phyloP scores from a whole-genome alignment of 2,113 vertebrate species.

The Perca flavescens region DNA sequence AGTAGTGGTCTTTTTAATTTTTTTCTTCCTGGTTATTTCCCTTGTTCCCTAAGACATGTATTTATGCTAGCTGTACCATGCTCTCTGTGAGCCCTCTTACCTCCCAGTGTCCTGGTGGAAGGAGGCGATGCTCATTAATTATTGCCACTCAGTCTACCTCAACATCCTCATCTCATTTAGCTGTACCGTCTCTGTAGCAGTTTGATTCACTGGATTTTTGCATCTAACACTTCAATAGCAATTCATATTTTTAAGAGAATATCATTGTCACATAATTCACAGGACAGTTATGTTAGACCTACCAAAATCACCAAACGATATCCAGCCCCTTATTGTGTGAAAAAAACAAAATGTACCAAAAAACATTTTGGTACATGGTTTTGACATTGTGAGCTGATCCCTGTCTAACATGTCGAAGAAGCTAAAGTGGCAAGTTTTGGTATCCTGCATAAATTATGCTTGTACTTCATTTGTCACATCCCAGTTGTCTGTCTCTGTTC shows the following conservation, averaged over 20 bases:
- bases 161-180: background rate
- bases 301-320: constrained; percentile 51
- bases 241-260: background rate
- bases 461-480: constrained; percentile 6
- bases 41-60: background rate
- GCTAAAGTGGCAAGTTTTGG: background rate
- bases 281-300: background rate
- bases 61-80: background rate
- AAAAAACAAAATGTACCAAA: background rate
- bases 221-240: background rate
- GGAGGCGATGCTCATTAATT: background rate
- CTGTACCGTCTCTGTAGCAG: background rate
- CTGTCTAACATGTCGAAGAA: constrained; percentile 7
- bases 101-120: background rate
- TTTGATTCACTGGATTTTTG: constrained; percentile 8
- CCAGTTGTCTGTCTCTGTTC: background rate
- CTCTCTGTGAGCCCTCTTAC: background rate
- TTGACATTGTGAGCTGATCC: background rate
- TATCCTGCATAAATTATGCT: background rate
- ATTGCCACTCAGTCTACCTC: constrained; percentile 45
- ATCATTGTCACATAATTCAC: background rate
- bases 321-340: constrained; percentile 35
- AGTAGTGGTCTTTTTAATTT: background rate
- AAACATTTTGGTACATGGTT: background rate
- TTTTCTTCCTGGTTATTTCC: background rate